Base-by-base conservation (phyloP, 2,797 vertebrate species). In the Leptoclinus maculatus region DNA sequence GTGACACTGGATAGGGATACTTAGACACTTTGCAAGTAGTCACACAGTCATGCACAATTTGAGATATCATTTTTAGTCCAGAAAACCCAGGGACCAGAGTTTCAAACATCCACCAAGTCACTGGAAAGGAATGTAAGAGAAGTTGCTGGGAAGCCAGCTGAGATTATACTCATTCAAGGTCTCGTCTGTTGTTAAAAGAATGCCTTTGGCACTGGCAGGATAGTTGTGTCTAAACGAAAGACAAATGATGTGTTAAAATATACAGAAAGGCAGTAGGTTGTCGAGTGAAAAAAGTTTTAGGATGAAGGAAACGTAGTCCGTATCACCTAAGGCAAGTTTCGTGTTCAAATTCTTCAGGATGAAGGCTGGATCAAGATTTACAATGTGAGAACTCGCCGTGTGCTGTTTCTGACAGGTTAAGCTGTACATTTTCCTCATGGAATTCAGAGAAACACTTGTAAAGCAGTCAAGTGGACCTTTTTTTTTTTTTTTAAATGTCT, bases 281-380 rank as follows among this genome's bases (percentile, higher is more conserved):
- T 75, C 10, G 58, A 81, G 71, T 63, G 56, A 78, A 70, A 81
- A 70, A n/a, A 39, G 32, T 39, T 51, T 65, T 13, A 51, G 19
- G 60, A 34, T 75, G 73, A 86, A 77, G 73, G 74, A 85, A 87
- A 80, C 79, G 67, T 56, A 73, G 64, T 51, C 49, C 59, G 32
- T 66, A 71, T 86, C 71, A 89, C 90, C 89, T 83, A 14, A 66
- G 89, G 93, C 85, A 23, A 78, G 71, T 58, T 84, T 59, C 12
- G 34, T 78, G 84, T 71, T 56, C 71, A 74, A 89, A 85, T 79
- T 78, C 76, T 87, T 82, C 56, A 68, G 79, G 82, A 89, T 81
- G 65, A 80, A 79, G 51, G n/a, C 62, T 58, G 76, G 62, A 71
- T 79, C 38, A 85, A 86, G 90, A 94, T 93, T 94, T 93, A 93